A percentile compares a stretch with the other conserved stretches of the same genome.
Evolutionary conservation across 2,797 vertebrate species (phyloP).

Genomic region (Psittacula derbiana): DNA sequence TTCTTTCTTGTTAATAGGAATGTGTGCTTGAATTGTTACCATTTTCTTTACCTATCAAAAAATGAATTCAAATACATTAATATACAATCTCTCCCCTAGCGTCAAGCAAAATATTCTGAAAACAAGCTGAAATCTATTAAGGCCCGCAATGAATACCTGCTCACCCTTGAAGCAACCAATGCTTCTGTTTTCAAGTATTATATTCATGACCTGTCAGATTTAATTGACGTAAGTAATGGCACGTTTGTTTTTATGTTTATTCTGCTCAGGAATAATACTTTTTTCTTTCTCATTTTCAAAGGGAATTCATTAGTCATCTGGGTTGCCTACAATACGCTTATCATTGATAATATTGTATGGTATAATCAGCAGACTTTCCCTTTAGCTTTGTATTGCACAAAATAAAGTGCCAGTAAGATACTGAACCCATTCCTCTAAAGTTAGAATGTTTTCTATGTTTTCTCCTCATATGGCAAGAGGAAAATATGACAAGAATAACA

Average conservation of each 20-base stretch:
- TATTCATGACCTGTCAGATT: slow-evolving; percentile 95
- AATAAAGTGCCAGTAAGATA: not conserved
- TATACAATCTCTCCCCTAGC: slow-evolving; percentile 76
- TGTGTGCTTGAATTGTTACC: not conserved
- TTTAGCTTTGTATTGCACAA: not conserved
- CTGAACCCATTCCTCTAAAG: not conserved
- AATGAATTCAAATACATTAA: slow-evolving; percentile 3
- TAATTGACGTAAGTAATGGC: slow-evolving; percentile 94
- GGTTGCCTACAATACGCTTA: not conserved
- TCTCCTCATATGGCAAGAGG: not conserved
- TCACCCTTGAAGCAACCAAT: slow-evolving; percentile 96
- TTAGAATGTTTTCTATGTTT: not conserved
- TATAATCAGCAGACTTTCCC: not conserved
- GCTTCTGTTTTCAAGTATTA: slow-evolving; percentile 98
- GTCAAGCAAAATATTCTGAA: slow-evolving; percentile 98
- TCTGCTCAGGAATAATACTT: not conserved
- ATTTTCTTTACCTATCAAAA: not conserved
- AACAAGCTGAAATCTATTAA: slow-evolving; percentile 99
- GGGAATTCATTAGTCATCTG: not conserved
- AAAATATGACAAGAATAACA: not conserved
- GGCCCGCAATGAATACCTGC: slow-evolving; percentile 95
- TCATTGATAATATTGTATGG: not conserved
- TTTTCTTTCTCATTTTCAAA: not conserved
- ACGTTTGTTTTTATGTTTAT: not conserved
- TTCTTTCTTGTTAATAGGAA: not conserved